These are phyloP conservation scores for Syngnathus typhle DNA, from an alignment of 2,113 vertebrate species.

Conservation along the genomic window DNA sequence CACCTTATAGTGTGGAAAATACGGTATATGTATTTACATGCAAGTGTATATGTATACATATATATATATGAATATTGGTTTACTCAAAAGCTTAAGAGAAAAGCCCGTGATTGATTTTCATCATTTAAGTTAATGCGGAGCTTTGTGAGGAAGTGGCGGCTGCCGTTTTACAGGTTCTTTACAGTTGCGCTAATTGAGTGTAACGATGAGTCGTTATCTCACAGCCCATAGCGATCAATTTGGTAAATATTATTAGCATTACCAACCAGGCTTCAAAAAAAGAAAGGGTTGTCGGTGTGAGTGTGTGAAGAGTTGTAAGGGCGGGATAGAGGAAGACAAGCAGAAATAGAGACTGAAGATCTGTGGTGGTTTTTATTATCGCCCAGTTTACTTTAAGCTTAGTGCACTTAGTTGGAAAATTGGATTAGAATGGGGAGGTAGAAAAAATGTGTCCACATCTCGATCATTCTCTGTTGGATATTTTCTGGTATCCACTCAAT, in stretches of 20 bases:
- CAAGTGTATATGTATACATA: too few relatives aligned
- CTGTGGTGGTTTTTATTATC: slow-evolving; percentile 23
- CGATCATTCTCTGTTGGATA: slow-evolving; percentile 9
- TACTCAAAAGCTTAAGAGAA: neutral
- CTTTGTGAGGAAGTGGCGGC: slow-evolving; percentile 8
- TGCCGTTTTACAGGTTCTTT: slow-evolving; percentile 6
- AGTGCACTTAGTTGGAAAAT: slow-evolving; percentile 38
- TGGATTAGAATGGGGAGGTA: slow-evolving; percentile 25
- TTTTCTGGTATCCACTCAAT: slow-evolving; percentile 61
- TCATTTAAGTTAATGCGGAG: slow-evolving; percentile 19
- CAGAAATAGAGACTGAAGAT: slow-evolving; percentile 22
- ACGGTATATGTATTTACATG: too few relatives aligned
- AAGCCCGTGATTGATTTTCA: slow-evolving; percentile 26
- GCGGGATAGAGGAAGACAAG: slow-evolving; percentile 4
- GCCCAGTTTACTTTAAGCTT: slow-evolving; percentile 27
- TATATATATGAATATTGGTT: neutral
- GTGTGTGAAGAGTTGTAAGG: neutral
- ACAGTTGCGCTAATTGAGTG: slow-evolving; percentile 7
- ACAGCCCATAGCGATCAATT: neutral
- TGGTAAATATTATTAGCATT: neutral
- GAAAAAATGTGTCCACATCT: neutral
- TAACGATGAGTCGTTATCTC: slow-evolving; percentile 32
- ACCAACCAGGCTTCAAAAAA: neutral
- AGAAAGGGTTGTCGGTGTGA: slow-evolving; percentile 3
- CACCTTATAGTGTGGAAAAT: too few relatives aligned